These are phyloP conservation scores for Drosophila sp. DNA, from an alignment of 1,140 invertebrate genomes.

Conservation along the genomic window DNA sequence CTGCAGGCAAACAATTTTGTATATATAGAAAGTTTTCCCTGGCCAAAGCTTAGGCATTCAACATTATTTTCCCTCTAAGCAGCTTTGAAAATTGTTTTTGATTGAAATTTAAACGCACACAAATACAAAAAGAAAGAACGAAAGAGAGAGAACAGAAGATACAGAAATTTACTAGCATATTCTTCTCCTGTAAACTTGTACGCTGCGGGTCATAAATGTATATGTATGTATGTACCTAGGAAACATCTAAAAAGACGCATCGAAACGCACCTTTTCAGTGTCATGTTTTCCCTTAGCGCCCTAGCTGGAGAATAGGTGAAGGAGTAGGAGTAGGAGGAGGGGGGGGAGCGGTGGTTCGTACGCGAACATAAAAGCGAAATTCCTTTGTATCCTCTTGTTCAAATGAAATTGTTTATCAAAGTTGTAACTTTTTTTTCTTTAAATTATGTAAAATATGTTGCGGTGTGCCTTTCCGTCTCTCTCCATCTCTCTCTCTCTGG, in stretches of 20 bases:
- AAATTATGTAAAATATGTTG: slow-evolving; percentile 79
- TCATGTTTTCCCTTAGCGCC: not conserved
- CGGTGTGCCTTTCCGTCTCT: slow-evolving; percentile 25
- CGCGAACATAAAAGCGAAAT: slow-evolving; percentile 72
- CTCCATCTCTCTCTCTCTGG: not conserved
- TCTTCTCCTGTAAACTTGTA: not conserved
- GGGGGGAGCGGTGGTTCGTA: too few species aligned
- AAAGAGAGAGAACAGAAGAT: not conserved
- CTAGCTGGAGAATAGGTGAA: slow-evolving; percentile 16
- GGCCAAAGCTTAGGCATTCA: slow-evolving; percentile 3
- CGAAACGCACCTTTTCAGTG: slow-evolving; percentile 12
- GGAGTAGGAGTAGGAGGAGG: not conserved
- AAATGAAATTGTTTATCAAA: slow-evolving; percentile 78
- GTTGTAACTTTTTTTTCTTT: slow-evolving; percentile 56
- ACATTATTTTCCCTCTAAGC: slow-evolving; percentile 26
- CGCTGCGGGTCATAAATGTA: slow-evolving; percentile 3
- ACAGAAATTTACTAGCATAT: slow-evolving; percentile 15
- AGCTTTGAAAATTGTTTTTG: slow-evolving; percentile 68
- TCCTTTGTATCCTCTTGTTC: slow-evolving; percentile 61
- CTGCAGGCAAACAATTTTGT: slow-evolving; percentile 4
- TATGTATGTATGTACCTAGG: too few species aligned
- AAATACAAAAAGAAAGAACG: slow-evolving; percentile 10
- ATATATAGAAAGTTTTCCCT: slow-evolving; percentile 1
- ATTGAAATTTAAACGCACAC: slow-evolving; percentile 75
- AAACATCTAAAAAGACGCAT: not conserved